Evolutionary conservation across 2,797 vertebrate species (phyloP), one percentile per base, ranked within the genome.

Genomic region (Stomatorhinus walkeri): DNA sequence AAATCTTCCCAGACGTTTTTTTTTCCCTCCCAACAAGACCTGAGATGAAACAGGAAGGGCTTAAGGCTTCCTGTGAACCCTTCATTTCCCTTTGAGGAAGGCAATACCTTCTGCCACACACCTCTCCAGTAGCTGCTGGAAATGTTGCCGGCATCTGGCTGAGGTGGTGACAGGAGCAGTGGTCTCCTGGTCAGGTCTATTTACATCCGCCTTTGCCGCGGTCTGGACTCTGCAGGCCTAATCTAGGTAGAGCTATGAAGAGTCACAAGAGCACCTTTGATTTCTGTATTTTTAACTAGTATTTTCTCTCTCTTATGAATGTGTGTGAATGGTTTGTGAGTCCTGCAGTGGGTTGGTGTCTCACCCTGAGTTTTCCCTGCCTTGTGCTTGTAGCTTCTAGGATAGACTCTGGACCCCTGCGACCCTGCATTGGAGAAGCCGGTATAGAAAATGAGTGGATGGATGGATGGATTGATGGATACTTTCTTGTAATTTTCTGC

Each of bases 1-100:
- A 93, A 94, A 90, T 19, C 76, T 79, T 88, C 88, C 91, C 90
- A 93, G 91, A 87, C 91, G 92, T 91, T 91, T 93, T 91, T 92
- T 91, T 91, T 89, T 90, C 6, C 32, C 24, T 19, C 28, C 43
- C 22, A 40, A 85, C 89, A 89, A 89, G 84, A 88, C 85, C 5
- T 19, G 79, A 64, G 22, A 61, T 61, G 24, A 49, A 19, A 49
- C 52, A 24, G 54, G 43, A 59, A 85, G 54, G 16, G 40, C 81
- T 59, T 28, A 16, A 48, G n/a, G 28, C 22, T 36, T 64, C 64
- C 32, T 54, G 49, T 51, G 79, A 81, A 56, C 4, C 49, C n/a
- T 88, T 14, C 12, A 36, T 49, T 49, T 51, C 64, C n/a, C 36
- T 81, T 88, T 81, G 7, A 88, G 72, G 72, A 79, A 46, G 72